Percentiles rank a stretch among this genome's conserved stretches.
These are phyloP conservation scores for Trematomus loennbergii DNA, from an alignment of 2,113 vertebrate genomes.

Conservation along the genomic window DNA sequence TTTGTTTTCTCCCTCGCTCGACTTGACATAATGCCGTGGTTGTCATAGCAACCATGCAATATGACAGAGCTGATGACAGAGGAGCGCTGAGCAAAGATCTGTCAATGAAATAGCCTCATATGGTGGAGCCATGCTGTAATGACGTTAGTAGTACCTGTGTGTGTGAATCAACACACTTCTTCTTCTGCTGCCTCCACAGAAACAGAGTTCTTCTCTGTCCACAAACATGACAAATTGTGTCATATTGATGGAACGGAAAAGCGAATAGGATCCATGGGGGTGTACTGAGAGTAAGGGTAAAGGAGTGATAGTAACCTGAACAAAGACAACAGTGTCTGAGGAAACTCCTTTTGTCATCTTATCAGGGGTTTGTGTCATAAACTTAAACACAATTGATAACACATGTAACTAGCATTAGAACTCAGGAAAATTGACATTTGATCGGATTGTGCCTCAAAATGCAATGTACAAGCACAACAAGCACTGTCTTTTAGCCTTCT, in stretches of 20 bases:
- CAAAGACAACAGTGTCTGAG: slow-evolving; percentile 1
- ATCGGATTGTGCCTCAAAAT: not conserved
- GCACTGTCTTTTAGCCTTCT: not conserved
- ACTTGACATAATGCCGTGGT: slow-evolving; percentile 86
- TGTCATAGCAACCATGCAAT: slow-evolving; percentile 88
- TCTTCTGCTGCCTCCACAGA: slow-evolving; percentile 62
- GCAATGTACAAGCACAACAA: not conserved
- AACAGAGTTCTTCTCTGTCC: slow-evolving; percentile 37
- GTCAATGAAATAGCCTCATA: slow-evolving; percentile 84
- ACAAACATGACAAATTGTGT: slow-evolving; percentile 60
- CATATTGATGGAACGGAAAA: slow-evolving; percentile 32
- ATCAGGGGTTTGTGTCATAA: not conserved
- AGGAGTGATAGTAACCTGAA: not conserved
- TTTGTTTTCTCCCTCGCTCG: slow-evolving; percentile 81
- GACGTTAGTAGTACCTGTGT: slow-evolving; percentile 52
- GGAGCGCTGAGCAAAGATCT: slow-evolving; percentile 87
- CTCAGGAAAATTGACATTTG: no score
- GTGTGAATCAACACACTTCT: slow-evolving; percentile 28
- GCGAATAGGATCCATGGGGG: slow-evolving; percentile 19
- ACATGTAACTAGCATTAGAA: not conserved
- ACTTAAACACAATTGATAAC: not conserved
- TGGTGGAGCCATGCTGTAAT: slow-evolving; percentile 61
- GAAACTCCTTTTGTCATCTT: not conserved
- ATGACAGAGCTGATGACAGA: slow-evolving; percentile 91
- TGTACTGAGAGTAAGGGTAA: slow-evolving; percentile 16